These are phyloP conservation scores for Epizoanthus scotinus DNA, from an alignment of 92 coral and sea anemone species.

Conservation along the genomic window DNA sequence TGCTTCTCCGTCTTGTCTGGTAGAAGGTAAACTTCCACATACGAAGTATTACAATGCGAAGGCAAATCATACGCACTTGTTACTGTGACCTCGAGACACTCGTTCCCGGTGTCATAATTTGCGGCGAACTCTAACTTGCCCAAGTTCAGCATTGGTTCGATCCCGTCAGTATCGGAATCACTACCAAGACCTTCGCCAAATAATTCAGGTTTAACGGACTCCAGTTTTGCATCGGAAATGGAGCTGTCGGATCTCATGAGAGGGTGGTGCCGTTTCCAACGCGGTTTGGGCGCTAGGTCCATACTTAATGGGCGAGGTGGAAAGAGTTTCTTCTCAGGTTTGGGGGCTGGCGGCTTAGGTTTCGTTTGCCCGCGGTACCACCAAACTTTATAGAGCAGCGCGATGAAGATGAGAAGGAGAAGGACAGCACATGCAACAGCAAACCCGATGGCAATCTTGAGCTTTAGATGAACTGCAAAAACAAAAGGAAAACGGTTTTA, in stretches of 20 bases:
- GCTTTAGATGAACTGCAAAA: constrained; percentile 64
- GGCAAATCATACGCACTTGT: constrained; percentile 71
- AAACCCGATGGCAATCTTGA: constrained; percentile 78
- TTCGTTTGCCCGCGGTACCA: constrained; percentile 53
- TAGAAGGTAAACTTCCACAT: constrained; percentile 78
- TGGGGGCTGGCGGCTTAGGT: background rate
- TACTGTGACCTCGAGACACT: constrained; percentile 61
- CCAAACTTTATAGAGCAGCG: constrained; percentile 73
- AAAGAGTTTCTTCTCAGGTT: constrained; percentile 37
- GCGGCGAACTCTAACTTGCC: constrained; percentile 85
- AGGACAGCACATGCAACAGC: constrained; percentile 75
- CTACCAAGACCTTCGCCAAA: constrained; percentile 56
- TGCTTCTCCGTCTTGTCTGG: constrained; percentile 81
- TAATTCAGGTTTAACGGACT: constrained; percentile 47
- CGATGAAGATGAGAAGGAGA: constrained; percentile 57
- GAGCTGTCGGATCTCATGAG: constrained; percentile 98
- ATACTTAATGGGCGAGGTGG: constrained; percentile 53
- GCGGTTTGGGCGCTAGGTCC: constrained; percentile 57
- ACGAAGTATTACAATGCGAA: constrained; percentile 58
- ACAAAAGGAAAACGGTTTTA: background rate
- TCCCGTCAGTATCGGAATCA: constrained; percentile 70
- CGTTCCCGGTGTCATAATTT: constrained; percentile 71
- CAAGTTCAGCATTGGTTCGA: constrained; percentile 55
- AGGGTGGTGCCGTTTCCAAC: constrained; percentile 67
- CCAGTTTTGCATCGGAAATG: constrained; percentile 68